Percentiles rank a stretch among this genome's conserved stretches.
These are phyloP conservation scores for Camelus dromedarius DNA, from an alignment of 2,113 vertebrate genomes.

Conservation along the genomic window DNA sequence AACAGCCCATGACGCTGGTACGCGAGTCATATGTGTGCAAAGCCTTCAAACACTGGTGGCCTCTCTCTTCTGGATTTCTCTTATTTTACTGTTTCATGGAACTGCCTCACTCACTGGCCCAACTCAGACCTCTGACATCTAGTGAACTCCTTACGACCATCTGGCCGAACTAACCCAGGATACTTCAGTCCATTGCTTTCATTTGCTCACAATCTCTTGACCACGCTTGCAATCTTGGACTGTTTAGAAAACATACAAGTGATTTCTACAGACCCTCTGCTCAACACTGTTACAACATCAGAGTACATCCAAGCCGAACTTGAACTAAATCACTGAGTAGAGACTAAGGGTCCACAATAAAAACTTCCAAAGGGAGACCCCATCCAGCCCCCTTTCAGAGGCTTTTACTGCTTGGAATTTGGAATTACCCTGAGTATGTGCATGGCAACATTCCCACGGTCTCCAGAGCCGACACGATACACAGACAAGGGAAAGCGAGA, in stretches of 20 bases:
- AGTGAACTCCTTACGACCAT: background rate
- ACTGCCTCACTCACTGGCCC: rapidly evolving
- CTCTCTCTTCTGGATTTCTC: background rate
- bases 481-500: background rate
- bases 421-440: background rate
- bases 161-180: background rate
- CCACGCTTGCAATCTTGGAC: background rate
- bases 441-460: rapidly evolving
- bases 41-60: rapidly evolving
- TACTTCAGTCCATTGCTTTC: background rate
- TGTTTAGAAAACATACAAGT: background rate
- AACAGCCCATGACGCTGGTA: background rate
- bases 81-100: background rate
- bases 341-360: background rate
- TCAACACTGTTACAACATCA: background rate
- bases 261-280: background rate
- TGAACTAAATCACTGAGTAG: background rate
- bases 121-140: background rate
- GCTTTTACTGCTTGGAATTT: background rate
- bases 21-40: background rate
- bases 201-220: background rate
- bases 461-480: background rate
- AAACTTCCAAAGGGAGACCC: background rate
- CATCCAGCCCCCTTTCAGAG: background rate
- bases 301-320: background rate